Percentiles rank a stretch among this genome's conserved stretches.
Conservation (phyloP, 1,140 invertebrate species). For the Andricus grossulariae region DNA sequence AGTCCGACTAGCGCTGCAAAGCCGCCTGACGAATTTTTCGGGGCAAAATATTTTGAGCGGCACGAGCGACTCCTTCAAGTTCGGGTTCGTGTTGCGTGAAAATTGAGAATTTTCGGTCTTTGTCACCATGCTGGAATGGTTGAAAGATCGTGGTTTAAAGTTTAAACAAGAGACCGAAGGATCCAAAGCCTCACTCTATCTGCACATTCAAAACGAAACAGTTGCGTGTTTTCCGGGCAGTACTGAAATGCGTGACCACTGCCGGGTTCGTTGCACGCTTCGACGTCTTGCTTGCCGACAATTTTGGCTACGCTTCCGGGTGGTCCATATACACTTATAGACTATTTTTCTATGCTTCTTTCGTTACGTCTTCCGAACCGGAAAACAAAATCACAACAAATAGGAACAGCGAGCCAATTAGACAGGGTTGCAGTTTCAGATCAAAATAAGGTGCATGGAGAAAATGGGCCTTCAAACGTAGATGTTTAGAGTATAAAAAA, state of each 20-base stretch:
- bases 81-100: no score
- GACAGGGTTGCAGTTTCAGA: no score
- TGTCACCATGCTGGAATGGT: no score
- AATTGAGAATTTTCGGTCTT: no score
- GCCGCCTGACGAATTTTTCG: neutral
- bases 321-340: conserved; percentile 32
- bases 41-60: conserved; percentile 1
- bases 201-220: neutral
- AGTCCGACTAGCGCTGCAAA: neutral
- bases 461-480: no score
- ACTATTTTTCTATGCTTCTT: conserved; percentile 38
- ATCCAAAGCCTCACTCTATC: neutral
- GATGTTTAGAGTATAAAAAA: no score
- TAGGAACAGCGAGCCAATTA: no score
- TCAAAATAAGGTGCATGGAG: no score
- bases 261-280: neutral
- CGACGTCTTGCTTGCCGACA: conserved; percentile 39
- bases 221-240: neutral
- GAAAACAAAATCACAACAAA: no score
- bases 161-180: no score
- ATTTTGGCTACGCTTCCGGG: conserved; percentile 38
- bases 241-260: conserved; percentile 9
- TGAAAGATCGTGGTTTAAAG: no score
- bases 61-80: neutral
- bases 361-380: no score